A percentile compares a stretch with the other conserved stretches of the same genome.
Conservation (phyloP, 1,140 invertebrate genomes). For the Proales similis region DNA sequence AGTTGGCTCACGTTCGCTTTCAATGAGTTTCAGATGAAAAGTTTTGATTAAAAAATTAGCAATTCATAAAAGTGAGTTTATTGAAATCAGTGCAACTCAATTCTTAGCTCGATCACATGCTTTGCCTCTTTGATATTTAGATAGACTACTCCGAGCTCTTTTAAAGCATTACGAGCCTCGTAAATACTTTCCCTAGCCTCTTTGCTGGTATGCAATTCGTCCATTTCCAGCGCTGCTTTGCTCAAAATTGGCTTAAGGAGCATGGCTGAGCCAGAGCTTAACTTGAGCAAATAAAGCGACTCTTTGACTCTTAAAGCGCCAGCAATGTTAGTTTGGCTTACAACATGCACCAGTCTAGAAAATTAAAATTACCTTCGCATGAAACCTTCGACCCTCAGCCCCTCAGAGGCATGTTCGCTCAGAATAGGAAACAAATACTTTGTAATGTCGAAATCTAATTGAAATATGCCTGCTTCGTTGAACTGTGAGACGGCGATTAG, state of each 20-base stretch:
- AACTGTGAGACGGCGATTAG: background rate
- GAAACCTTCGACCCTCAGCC: background rate
- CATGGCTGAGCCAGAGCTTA: conserved; percentile 11
- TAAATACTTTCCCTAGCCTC: background rate
- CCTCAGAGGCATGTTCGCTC: conserved; percentile 4
- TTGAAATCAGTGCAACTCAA: too few relatives aligned
- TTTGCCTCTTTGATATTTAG: too few relatives aligned
- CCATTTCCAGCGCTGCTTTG: background rate
- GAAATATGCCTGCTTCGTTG: conserved; percentile 22
- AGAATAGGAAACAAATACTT: conserved; percentile 31
- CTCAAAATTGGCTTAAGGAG: conserved; percentile 3
- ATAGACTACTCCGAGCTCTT: conserved; percentile 14
- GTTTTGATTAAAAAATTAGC: too few relatives aligned
- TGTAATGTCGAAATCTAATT: conserved; percentile 17
- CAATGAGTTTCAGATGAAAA: too few relatives aligned
- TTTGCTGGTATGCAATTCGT: background rate
- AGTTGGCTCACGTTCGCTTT: too few relatives aligned
- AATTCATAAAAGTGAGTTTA: too few relatives aligned
- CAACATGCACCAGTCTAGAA: background rate
- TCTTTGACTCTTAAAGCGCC: conserved; percentile 11
- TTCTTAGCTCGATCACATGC: too few relatives aligned
- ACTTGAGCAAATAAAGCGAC: conserved; percentile 10
- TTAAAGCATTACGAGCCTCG: conserved; percentile 27
- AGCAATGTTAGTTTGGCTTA: background rate
- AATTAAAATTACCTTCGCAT: conserved; percentile 20